Base-by-base conservation (phyloP, 2,797 vertebrate species). In the Lophotriccus pileatus region DNA sequence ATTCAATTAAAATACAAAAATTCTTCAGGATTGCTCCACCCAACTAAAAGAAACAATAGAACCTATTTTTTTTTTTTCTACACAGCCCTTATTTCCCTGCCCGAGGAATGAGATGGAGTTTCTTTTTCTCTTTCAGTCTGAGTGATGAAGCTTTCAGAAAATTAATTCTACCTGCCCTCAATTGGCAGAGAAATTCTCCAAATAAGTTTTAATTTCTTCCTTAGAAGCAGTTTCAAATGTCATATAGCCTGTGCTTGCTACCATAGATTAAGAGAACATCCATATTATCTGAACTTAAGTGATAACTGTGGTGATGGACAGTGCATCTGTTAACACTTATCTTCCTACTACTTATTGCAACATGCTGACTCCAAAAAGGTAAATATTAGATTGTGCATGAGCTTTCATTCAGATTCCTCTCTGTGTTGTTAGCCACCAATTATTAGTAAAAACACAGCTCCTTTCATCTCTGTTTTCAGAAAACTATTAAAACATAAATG, bases 191-290 rank as follows among this genome's bases (percentile, higher is more conserved):
- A 52, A 66, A 76, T 73, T 69, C 14, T 30, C 4, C 12, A 63
- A 28, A n/a, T 44, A 8, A 73, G 15, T 28, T 87, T 77, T 43
- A 27, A 15, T 91, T 84, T 76, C 23, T 82, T 79, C 14, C 37
- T 22, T 58, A 34, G 22, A 84, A 81, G 44, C 7, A 37, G 11
- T 67, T 89, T 75, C 22, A 76, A 58, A 60, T 58, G n/a, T 78
- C 25, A 10, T 28, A 12, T 14, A 73, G 10, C 9, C 30, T 73
- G 19, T 36, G 27, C 53, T 66, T 0, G 0, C 16, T 72, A 55
- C 14, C 9, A 28, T 46, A 30, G 21, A 34, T 82, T 52, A 64
- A 68, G 22, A 72, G 24, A 67, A 70, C 7, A 15, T 64, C 10
- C 34, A 44, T 84, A 58, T 73, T 69, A 55, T n/a, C 17, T 89